Conservation (phyloP, 2,888 invertebrate species). For the Polyploca ridens region DNA sequence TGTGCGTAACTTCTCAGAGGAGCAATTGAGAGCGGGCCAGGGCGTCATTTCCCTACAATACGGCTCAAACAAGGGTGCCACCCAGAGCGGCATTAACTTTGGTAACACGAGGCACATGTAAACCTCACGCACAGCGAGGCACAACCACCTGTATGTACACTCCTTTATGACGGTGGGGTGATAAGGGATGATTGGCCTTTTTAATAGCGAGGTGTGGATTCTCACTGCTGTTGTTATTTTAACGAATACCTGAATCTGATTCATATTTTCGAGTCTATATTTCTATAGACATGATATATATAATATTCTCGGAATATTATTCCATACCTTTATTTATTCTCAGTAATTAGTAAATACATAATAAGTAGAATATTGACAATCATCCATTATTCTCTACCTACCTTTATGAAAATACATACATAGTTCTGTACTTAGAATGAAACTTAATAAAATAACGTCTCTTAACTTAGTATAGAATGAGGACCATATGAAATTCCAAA, state of each 20-base stretch:
- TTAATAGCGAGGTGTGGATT: slow-evolving; percentile 14
- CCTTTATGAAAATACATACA: not conserved
- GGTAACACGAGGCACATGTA: slow-evolving; percentile 99
- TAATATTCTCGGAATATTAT: not conserved
- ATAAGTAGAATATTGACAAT: not conserved
- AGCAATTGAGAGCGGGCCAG: slow-evolving; percentile 96
- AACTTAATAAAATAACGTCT: slow-evolving; percentile 18
- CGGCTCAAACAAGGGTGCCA: slow-evolving; percentile 99
- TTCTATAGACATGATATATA: not conserved
- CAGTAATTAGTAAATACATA: not conserved
- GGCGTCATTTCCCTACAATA: slow-evolving; percentile 97
- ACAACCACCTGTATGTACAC: slow-evolving; percentile 27
- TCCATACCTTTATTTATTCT: not conserved
- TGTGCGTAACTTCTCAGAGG: slow-evolving; percentile 96
- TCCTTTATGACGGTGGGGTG: slow-evolving; percentile 16
- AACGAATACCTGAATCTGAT: not conserved
- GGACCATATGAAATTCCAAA: not conserved
- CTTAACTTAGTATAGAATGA: slow-evolving; percentile 7
- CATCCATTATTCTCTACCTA: not conserved
- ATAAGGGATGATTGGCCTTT: slow-evolving; percentile 33
- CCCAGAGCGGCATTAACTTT: slow-evolving; percentile 97
- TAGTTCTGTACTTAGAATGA: slow-evolving; percentile 11
- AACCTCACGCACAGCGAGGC: slow-evolving; percentile 24
- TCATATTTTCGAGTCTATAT: not conserved
- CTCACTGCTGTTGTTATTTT: not conserved